Percentiles rank a stretch among this genome's conserved stretches.
phyloP scores from a whole-genome alignment of 2,113 vertebrate genomes.

The Chinchilla lanigera region DNA sequence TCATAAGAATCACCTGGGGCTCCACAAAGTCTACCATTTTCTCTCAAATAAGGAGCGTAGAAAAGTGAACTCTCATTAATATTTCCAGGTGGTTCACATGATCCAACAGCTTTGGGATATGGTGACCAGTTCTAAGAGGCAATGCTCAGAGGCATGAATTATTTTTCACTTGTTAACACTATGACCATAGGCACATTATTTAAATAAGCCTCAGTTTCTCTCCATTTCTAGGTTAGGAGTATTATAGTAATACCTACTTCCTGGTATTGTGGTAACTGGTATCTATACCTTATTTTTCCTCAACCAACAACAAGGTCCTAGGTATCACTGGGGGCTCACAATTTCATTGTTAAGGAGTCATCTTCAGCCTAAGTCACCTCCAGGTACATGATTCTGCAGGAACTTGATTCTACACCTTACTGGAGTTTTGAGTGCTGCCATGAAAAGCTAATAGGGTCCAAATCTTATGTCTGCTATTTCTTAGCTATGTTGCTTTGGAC shows the following conservation, averaged over 20 bases:
- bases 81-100: background rate
- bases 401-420: background rate
- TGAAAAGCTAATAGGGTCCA: background rate
- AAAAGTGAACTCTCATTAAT: background rate
- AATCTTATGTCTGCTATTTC: background rate
- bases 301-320: background rate
- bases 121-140: background rate
- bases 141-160: background rate
- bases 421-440: background rate
- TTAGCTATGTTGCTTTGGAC: background rate
- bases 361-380: background rate
- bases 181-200: background rate
- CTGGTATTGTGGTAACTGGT: background rate
- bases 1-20: background rate
- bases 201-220: background rate
- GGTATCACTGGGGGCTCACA: background rate
- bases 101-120: background rate
- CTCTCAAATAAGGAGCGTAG: background rate
- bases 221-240: background rate
- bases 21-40: background rate
- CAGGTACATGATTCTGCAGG: background rate
- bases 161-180: background rate
- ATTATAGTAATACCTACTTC: background rate
- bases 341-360: background rate
- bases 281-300: background rate